Base-by-base conservation (phyloP, 2,888 invertebrate genomes). In the Acronicta aceris region DNA sequence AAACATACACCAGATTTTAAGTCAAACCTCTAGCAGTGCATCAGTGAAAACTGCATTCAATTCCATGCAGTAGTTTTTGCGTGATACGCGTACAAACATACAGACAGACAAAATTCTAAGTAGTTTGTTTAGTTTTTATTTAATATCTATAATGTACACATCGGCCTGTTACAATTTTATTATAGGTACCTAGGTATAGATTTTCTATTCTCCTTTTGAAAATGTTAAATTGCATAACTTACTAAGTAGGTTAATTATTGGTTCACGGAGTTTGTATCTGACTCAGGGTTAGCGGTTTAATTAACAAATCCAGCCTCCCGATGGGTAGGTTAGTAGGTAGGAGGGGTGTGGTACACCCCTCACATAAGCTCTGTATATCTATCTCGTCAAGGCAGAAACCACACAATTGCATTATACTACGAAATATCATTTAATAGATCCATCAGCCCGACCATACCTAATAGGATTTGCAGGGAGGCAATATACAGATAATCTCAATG, bases 371-470 rank as follows among this genome's bases (percentile, higher is more conserved):
- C 33, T 21, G 21, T 40, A 41, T 51, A 15, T 12, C 41, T 15
- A 40, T 51, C 17, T 21, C 21, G 41, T 17, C 17, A 21, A 61
- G 42, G 38, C 43, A 69, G n/a, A n/a, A n/a, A 47, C 69, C 40
- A 15, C 15, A 9, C 5, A 45, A 21, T 59, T 59, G 33, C 21
- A 49, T 21, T 27, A 10, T 13, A 38, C 49, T 49, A 17, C 36
- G 8, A 43, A 9, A 30, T 13, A 42, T 54, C n/a, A 36, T 51
- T 48, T 30, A 55, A 66, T 55, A 43, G 61, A 51, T 16, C 17
- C 36, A 40, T 38, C 13, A 45, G 15, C 40, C 41, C 21, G 56
- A 25, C 43, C 63, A n/a, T 52, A 55, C 16, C n/a, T 56, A 68
- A 69, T 41, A 30, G 36, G 47, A 52, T 62, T 41, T 16, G 41